Evolutionary conservation across 2,797 vertebrate genomes (phyloP).

Genomic region (Liasis olivaceus): DNA sequence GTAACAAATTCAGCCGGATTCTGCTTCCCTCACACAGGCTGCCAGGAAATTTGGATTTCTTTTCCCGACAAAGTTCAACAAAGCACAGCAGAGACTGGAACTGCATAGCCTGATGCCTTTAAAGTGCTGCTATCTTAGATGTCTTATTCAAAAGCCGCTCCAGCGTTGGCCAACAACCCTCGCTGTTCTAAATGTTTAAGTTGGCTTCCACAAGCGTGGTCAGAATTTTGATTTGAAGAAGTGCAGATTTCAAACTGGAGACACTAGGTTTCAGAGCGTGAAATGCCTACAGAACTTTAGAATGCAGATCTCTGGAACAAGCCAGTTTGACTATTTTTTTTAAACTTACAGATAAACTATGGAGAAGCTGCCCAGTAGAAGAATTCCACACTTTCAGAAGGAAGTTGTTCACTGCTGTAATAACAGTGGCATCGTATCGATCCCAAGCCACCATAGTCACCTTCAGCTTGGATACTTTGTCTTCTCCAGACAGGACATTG

Average conservation of each 20-base stretch:
- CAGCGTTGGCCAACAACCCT: background rate
- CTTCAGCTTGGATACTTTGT: constrained; percentile 92
- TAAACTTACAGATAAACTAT: constrained; percentile 88
- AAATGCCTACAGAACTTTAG: background rate
- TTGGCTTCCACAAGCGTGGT: background rate
- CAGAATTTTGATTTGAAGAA: background rate
- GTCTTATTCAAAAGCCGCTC: background rate
- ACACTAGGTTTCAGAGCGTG: background rate
- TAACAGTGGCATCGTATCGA: constrained; percentile 86
- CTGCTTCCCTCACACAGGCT: background rate
- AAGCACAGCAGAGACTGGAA: background rate
- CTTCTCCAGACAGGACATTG: constrained; percentile 79
- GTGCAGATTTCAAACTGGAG: background rate
- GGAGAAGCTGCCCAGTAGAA: constrained; percentile 88
- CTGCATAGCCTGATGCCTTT: background rate
- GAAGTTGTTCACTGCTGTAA: constrained; percentile 97
- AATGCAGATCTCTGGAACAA: background rate
- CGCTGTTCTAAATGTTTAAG: too few relatives aligned
- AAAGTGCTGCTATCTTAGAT: background rate
- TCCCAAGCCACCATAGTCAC: constrained; percentile 99
- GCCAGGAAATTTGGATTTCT: background rate
- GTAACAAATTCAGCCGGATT: background rate
- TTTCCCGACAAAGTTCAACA: background rate
- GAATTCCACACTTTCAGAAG: constrained; percentile 97
- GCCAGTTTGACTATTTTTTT: background rate